Conservation (phyloP, 1,140 invertebrate species). For the Zaprionus kolodkinae region DNA sequence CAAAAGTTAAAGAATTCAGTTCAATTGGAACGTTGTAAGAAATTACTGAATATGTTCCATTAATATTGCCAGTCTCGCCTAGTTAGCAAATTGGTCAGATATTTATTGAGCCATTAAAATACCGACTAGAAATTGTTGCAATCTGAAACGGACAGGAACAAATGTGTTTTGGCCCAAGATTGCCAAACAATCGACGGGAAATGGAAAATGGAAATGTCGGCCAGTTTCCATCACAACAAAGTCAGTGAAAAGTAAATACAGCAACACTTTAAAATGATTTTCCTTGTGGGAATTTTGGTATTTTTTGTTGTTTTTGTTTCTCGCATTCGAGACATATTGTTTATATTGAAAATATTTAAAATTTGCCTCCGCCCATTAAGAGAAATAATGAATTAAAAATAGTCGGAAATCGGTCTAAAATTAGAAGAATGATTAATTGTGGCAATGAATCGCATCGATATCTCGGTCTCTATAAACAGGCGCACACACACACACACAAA, state of each 20-base stretch:
- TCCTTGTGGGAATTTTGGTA: background rate
- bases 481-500: background rate
- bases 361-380: constrained; percentile 49
- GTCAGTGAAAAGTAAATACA: constrained; percentile 26
- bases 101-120: constrained; percentile 76
- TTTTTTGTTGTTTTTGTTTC: constrained; percentile 5
- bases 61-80: background rate
- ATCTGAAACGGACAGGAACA: constrained; percentile 50
- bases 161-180: constrained; percentile 46
- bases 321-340: constrained; percentile 52
- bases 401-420: constrained; percentile 56
- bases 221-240: constrained; percentile 66
- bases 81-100: constrained; percentile 57
- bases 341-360: constrained; percentile 73
- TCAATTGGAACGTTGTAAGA: background rate
- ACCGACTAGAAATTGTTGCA: constrained; percentile 35
- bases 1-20: background rate
- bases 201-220: constrained; percentile 71
- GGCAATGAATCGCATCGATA: constrained; percentile 9
- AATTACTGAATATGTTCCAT: background rate
- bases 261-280: constrained; percentile 42
- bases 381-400: constrained; percentile 65
- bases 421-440: constrained; percentile 64
- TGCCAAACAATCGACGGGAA: constrained; percentile 64
- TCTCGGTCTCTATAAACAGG: background rate